Percentiles rank a stretch among this genome's conserved stretches.
phyloP scores from a whole-genome alignment of 2,888 invertebrate genomes.

The Omphaloscelis lunosa region DNA sequence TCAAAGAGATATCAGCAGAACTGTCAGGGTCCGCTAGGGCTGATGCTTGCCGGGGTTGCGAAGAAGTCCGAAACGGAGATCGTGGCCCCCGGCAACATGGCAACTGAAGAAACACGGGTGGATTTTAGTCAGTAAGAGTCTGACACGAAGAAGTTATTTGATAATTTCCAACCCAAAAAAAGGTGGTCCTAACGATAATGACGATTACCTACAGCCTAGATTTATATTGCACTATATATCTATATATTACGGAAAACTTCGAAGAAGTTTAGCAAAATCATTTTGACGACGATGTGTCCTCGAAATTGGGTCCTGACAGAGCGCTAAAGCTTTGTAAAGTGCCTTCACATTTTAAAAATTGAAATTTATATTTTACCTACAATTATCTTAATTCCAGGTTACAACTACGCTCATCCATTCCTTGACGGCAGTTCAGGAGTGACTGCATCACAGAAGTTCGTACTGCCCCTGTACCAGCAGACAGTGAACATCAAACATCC shows the following conservation, averaged over 20 bases:
- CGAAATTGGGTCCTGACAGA: not conserved
- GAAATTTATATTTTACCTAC: not conserved
- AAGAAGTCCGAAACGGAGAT: no score
- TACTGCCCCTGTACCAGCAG: slow-evolving; percentile 94
- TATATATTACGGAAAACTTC: no score
- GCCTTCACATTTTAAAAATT: no score
- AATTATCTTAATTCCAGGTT: slow-evolving; percentile 88
- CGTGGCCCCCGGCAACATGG: no score
- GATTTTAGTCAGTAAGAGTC: no score
- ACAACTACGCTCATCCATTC: slow-evolving; percentile 93
- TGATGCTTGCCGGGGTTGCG: no score
- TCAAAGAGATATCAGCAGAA: no score
- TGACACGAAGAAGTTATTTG: no score
- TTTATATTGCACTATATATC: not conserved
- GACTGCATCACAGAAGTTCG: slow-evolving; percentile 91
- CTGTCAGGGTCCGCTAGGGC: no score
- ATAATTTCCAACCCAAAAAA: no score
- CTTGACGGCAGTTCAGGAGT: slow-evolving; percentile 92
- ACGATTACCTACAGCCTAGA: no score
- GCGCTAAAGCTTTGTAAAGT: not conserved
- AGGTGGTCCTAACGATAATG: not conserved
- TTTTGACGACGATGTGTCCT: not conserved
- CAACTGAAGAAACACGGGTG: no score
- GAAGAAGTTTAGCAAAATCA: not conserved
- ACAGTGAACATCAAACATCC: slow-evolving; percentile 94